Evolutionary conservation across 35 echinoderm and acorn worm species (phyloP).

Genomic region (Anneissia japonica): DNA sequence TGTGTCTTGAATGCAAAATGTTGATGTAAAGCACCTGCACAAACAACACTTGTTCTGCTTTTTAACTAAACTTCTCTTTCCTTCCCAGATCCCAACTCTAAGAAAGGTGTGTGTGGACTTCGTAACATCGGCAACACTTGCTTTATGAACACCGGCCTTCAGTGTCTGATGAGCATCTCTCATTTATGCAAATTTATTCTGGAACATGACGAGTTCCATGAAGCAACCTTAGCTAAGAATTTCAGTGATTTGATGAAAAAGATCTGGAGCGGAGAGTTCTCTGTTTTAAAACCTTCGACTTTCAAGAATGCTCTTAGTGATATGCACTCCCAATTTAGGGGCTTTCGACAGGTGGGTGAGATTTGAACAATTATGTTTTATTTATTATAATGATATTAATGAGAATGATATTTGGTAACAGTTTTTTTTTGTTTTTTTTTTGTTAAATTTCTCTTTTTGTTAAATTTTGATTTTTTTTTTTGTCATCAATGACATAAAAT

Average conservation of each 20-base stretch:
- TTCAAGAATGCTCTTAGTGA: conserved; percentile 88
- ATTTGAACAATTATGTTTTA: too few species aligned
- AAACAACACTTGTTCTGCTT: background rate
- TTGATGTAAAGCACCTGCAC: too few species aligned
- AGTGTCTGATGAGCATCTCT: conserved; percentile 84
- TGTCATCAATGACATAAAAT: too few species aligned
- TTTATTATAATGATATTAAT: too few species aligned
- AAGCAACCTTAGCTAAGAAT: conserved; percentile 46
- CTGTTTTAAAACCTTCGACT: conserved; percentile 60
- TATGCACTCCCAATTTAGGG: conserved; percentile 90
- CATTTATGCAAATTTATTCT: conserved; percentile 47
- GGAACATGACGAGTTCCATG: conserved; percentile 28
- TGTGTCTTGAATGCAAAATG: too few species aligned
- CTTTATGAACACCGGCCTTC: conserved; percentile 98
- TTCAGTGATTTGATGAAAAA: conserved; percentile 63
- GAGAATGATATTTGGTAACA: too few species aligned
- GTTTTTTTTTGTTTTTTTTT: too few species aligned
- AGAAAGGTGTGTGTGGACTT: conserved; percentile 76
- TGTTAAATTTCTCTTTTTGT: too few species aligned
- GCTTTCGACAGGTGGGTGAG: conserved; percentile 81
- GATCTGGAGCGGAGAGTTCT: conserved; percentile 74
- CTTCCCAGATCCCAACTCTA: conserved; percentile 49
- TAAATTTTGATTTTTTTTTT: too few species aligned
- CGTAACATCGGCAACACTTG: conserved; percentile 98
- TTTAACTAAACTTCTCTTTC: conserved; percentile 1